A percentile compares a stretch with the other conserved stretches of the same genome.
Conservation (phyloP, 2,113 vertebrate genomes). For the Corydoras maculifer region DNA sequence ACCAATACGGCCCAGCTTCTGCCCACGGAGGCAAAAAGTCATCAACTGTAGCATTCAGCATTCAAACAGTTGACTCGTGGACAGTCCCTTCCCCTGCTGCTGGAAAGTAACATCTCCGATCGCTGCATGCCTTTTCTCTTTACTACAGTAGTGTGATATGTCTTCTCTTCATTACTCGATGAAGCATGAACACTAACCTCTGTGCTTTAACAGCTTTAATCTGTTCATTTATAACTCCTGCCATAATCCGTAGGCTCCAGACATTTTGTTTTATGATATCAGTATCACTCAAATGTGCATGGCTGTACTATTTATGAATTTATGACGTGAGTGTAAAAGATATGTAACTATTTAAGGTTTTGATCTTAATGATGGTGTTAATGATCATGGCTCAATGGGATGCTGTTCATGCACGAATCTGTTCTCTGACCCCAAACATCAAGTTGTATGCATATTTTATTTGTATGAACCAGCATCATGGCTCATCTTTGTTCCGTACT, state of each 20-base stretch:
- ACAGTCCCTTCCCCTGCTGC: slow-evolving; percentile 44
- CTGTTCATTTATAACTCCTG: slow-evolving; percentile 44
- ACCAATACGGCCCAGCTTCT: slow-evolving; percentile 27
- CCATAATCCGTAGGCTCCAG: slow-evolving; percentile 25
- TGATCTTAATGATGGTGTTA: too few relatives aligned
- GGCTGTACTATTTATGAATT: too few relatives aligned
- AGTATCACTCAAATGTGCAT: too few relatives aligned
- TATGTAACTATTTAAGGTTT: too few relatives aligned
- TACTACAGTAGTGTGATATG: slow-evolving; percentile 40
- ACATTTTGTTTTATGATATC: slow-evolving; percentile 4
- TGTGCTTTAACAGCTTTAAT: slow-evolving; percentile 51
- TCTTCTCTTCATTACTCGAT: slow-evolving; percentile 41
- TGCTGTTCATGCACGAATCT: too few relatives aligned
- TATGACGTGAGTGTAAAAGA: too few relatives aligned
- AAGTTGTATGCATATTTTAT: too few relatives aligned
- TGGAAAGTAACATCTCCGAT: slow-evolving; percentile 51
- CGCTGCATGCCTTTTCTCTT: slow-evolving; percentile 61
- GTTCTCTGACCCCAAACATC: too few relatives aligned
- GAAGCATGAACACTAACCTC: slow-evolving; percentile 61
- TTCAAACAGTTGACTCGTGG: slow-evolving; percentile 3
- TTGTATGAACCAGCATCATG: too few relatives aligned
- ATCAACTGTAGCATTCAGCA: neutral
- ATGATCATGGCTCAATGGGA: too few relatives aligned
- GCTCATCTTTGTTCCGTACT: too few relatives aligned
- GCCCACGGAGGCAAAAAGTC: slow-evolving; percentile 39